Percentiles rank a stretch among this genome's conserved stretches.
Conservation (phyloP, 2,888 invertebrate genomes). For the Stictocephala bisonia region DNA sequence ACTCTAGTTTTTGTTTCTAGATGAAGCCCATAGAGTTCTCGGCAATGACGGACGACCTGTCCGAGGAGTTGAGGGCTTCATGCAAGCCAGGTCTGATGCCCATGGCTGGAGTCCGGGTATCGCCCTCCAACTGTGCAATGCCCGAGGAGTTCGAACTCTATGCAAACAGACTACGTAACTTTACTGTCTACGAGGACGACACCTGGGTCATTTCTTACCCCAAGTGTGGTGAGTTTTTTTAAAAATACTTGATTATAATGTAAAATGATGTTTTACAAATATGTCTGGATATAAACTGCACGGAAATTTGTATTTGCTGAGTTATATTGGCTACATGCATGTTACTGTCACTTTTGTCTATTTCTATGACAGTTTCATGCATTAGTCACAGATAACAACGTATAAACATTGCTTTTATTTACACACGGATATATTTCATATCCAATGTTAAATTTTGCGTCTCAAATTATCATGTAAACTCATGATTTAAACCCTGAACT, state of each 20-base stretch:
- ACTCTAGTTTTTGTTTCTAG: not conserved
- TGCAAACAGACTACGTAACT: slow-evolving; percentile 60
- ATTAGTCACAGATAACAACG: too few species aligned
- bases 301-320: too few species aligned
- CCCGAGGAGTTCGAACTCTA: slow-evolving; percentile 58
- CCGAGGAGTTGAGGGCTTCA: slow-evolving; percentile 56
- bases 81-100: slow-evolving; percentile 59
- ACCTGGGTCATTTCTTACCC: slow-evolving; percentile 63
- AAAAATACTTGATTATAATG: not conserved
- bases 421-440: too few species aligned
- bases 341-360: too few species aligned
- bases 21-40: slow-evolving; percentile 62
- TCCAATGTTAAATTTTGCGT: too few species aligned
- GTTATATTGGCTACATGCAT: too few species aligned
- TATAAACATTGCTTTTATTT: too few species aligned
- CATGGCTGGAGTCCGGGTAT: slow-evolving; percentile 53
- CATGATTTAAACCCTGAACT: too few species aligned
- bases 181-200: slow-evolving; percentile 62
- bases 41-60: slow-evolving; percentile 60
- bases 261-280: too few species aligned
- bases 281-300: slow-evolving; percentile 19
- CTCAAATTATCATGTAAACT: too few species aligned
- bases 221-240: slow-evolving; percentile 62
- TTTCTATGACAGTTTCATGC: too few species aligned
- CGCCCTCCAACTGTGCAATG: slow-evolving; percentile 57